Percentiles rank a stretch among this genome's conserved stretches.
Evolutionary conservation across 1,140 invertebrate genomes (phyloP).

Genomic region (Drosophila sproati): DNA sequence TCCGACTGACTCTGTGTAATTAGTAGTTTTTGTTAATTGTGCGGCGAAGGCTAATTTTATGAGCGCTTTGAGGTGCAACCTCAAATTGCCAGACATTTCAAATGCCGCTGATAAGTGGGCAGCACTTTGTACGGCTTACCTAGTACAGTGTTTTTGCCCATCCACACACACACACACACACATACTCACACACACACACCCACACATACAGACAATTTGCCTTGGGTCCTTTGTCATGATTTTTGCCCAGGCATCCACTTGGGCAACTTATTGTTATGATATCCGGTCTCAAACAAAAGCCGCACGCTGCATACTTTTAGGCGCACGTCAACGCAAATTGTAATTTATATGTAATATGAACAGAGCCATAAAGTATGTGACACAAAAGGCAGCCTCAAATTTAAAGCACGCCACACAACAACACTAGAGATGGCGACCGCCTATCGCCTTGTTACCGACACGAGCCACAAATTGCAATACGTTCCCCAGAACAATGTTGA

Average conservation of each 20-base stretch:
- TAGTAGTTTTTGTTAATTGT: conserved; percentile 70
- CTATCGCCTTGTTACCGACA: not conserved
- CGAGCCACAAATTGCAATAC: not conserved
- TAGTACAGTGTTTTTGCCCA: not conserved
- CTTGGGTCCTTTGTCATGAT: conserved; percentile 15
- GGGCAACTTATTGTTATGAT: conserved; percentile 73
- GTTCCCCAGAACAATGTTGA: not conserved
- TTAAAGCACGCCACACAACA: conserved; percentile 51
- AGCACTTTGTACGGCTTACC: conserved; percentile 30
- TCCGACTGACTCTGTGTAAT: conserved; percentile 40
- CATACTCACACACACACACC: not conserved
- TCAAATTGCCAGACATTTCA: conserved; percentile 33
- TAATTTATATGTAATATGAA: conserved; percentile 79
- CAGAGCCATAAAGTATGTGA: conserved; percentile 64
- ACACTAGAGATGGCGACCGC: conserved; percentile 11
- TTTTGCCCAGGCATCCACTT: conserved; percentile 44
- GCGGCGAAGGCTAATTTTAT: conserved; percentile 54
- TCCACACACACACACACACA: not conserved
- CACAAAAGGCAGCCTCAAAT: conserved; percentile 60
- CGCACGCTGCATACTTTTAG: conserved; percentile 64
- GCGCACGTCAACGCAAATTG: conserved; percentile 74
- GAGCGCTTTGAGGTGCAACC: conserved; percentile 34
- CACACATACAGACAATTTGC: conserved; percentile 19
- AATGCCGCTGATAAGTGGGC: conserved; percentile 26
- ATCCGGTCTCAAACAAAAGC: conserved; percentile 72